A percentile compares a stretch with the other conserved stretches of the same genome.
phyloP scores from a whole-genome alignment of 2,888 invertebrate genomes.

The Drepanosiphum platanoidis region DNA sequence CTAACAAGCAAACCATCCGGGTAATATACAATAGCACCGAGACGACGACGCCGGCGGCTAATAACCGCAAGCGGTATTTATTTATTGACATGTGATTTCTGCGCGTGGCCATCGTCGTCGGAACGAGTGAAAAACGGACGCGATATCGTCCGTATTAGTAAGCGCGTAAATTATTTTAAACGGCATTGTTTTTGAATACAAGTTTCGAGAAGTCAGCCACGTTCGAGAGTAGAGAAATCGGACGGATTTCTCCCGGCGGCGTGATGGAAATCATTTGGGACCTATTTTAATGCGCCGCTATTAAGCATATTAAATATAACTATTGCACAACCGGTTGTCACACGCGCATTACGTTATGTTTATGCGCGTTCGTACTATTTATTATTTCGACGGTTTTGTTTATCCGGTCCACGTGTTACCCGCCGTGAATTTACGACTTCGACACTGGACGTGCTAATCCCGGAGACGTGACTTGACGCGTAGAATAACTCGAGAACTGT shows the following conservation, averaged over 20 bases:
- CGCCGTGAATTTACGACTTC: not conserved
- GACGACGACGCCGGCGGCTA: too few relatives aligned
- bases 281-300: not conserved
- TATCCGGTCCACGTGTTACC: not conserved
- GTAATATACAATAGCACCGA: not conserved
- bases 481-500: not conserved
- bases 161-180: too few relatives aligned
- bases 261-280: not conserved
- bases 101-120: too few relatives aligned
- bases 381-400: conserved; percentile 1
- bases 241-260: not conserved
- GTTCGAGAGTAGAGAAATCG: not conserved
- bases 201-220: too few relatives aligned
- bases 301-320: not conserved
- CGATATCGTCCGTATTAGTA: too few relatives aligned
- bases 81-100: not conserved
- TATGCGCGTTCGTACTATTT: not conserved
- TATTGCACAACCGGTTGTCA: not conserved
- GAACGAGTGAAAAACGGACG: too few relatives aligned
- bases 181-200: too few relatives aligned
- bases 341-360: not conserved
- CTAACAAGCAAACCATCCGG: conserved; percentile 18
- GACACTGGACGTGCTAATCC: conserved; percentile 2
- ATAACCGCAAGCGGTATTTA: not conserved
- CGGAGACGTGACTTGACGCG: not conserved